phyloP scores from a whole-genome alignment of 2,888 invertebrate species.

The Platycheirus albimanus region DNA sequence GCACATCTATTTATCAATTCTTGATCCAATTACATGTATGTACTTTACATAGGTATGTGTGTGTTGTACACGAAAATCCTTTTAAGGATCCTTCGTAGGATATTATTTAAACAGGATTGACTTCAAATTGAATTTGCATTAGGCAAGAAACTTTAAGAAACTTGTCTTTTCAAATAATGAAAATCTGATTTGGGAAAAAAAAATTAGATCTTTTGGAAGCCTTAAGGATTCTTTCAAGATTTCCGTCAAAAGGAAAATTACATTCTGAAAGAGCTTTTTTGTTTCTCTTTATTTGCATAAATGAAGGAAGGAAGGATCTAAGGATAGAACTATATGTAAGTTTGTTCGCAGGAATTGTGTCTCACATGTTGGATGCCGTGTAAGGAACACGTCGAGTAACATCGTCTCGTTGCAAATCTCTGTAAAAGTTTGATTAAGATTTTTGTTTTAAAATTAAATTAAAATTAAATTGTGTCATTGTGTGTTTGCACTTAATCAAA shows the following conservation, averaged over 20 bases:
- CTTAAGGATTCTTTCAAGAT: slow-evolving; percentile 51
- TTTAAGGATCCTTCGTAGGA: slow-evolving; percentile 39
- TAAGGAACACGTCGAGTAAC: slow-evolving; percentile 92
- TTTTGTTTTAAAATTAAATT: slow-evolving; percentile 62
- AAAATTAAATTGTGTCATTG: slow-evolving; percentile 46
- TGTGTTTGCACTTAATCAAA: slow-evolving; percentile 44
- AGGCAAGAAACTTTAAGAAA: slow-evolving; percentile 41
- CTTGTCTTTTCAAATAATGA: slow-evolving; percentile 47
- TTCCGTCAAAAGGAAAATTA: slow-evolving; percentile 29
- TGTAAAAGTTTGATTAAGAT: slow-evolving; percentile 84
- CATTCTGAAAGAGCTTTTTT: slow-evolving; percentile 28
- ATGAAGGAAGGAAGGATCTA: slow-evolving; percentile 21
- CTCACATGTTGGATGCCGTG: slow-evolving; percentile 88
- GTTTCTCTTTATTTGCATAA: slow-evolving; percentile 1
- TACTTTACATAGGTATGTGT: slow-evolving; percentile 1
- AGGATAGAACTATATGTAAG: slow-evolving; percentile 88
- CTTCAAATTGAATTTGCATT: slow-evolving; percentile 55
- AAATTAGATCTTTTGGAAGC: slow-evolving; percentile 42
- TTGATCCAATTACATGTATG: slow-evolving; percentile 2
- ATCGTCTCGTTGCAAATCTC: slow-evolving; percentile 90
- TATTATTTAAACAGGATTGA: slow-evolving; percentile 49
- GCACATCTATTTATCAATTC: slow-evolving; percentile 19
- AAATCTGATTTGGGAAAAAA: slow-evolving; percentile 41
- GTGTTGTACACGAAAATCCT: slow-evolving; percentile 27
- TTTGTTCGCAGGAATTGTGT: slow-evolving; percentile 93